Evolutionary conservation across 2,797 vertebrate genomes (phyloP).

Genomic region (Cryptoblepharus egeriae): DNA sequence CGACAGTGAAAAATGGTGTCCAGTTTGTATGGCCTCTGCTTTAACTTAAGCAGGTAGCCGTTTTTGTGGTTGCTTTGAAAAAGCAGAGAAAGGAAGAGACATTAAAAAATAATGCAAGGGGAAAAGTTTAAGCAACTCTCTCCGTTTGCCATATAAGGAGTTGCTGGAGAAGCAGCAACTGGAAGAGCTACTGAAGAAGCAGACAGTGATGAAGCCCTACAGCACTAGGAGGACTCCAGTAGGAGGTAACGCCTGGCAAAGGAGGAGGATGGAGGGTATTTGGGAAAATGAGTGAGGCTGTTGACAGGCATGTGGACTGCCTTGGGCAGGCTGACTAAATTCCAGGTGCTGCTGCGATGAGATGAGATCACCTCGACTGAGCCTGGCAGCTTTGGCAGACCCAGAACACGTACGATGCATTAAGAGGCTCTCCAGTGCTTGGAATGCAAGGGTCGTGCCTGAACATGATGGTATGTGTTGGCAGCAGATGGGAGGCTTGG

Average conservation of each 20-base stretch:
- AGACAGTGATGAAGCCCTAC: background rate
- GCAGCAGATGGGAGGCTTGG: conserved; percentile 12
- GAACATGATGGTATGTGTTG: conserved; percentile 53
- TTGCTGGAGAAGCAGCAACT: too few species aligned
- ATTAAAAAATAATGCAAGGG: background rate
- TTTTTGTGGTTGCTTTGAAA: background rate
- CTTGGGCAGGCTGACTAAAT: background rate
- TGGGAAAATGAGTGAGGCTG: background rate
- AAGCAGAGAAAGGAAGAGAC: background rate
- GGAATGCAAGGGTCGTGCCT: conserved; percentile 59
- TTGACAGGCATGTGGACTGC: background rate
- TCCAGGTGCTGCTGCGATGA: background rate
- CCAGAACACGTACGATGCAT: conserved; percentile 6
- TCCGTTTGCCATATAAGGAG: background rate
- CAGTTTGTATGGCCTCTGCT: background rate
- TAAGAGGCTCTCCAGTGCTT: conserved; percentile 38
- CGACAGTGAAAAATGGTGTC: background rate
- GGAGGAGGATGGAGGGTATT: background rate
- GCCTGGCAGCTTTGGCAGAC: conserved; percentile 32
- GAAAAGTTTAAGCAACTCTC: background rate
- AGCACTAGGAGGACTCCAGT: background rate
- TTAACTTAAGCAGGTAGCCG: background rate
- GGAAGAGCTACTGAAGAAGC: background rate
- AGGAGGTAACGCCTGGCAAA: background rate
- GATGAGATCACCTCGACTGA: conserved; percentile 38